Percentiles rank a stretch among this genome's conserved stretches.
Evolutionary conservation across 2,797 vertebrate species (phyloP).

Genomic region (Columba guinea): DNA sequence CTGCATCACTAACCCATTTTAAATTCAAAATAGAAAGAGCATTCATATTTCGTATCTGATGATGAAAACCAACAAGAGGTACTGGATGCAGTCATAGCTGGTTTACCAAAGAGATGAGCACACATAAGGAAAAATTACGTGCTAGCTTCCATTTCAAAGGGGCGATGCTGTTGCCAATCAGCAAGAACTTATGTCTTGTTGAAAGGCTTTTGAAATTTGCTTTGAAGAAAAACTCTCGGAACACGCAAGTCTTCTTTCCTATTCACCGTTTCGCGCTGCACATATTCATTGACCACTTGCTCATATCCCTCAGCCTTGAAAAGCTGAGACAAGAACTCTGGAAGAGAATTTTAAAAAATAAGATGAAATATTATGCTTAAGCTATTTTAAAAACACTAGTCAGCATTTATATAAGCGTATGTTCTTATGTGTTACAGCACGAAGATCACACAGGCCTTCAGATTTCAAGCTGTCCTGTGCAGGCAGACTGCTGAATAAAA

Average conservation of each 20-base stretch:
- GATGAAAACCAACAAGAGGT: background rate
- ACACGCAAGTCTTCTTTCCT: constrained; percentile 93
- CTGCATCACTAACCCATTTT: background rate
- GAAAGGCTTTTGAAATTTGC: constrained; percentile 88
- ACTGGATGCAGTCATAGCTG: background rate
- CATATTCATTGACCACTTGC: constrained; percentile 85
- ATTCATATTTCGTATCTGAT: background rate
- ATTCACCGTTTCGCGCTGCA: constrained; percentile 93
- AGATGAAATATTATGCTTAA: background rate
- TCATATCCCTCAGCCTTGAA: constrained; percentile 82
- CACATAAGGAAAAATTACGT: background rate
- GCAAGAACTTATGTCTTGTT: constrained; percentile 3
- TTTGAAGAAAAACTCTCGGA: constrained; percentile 92
- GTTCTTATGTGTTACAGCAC: background rate
- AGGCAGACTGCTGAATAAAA: background rate
- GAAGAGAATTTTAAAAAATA: background rate
- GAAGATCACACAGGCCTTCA: background rate
- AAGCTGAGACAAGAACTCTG: constrained; percentile 87
- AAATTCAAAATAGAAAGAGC: background rate
- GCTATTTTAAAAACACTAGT: constrained; percentile 22
- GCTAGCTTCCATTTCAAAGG: background rate
- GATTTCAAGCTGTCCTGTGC: background rate
- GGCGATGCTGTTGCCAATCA: background rate
- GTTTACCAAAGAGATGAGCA: background rate
- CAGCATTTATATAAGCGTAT: background rate